These are phyloP conservation scores for Cercopithecus diana DNA, from an alignment of 2,797 vertebrate species.

Conservation along the genomic window DNA sequence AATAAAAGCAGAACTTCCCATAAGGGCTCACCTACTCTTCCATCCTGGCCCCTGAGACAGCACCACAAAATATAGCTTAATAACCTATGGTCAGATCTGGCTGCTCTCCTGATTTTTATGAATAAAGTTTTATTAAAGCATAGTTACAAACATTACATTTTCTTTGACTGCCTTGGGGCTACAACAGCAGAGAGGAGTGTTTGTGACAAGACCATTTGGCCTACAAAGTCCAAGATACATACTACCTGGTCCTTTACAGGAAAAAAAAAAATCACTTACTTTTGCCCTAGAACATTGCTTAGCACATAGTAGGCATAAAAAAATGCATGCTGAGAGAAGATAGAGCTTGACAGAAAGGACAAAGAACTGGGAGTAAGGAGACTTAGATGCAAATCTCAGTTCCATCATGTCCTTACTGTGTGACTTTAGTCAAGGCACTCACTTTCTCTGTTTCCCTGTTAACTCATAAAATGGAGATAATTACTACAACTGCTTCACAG, in stretches of 20 bases:
- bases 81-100: not conserved
- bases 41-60: not conserved
- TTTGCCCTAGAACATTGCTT: not conserved
- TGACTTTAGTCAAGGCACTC: not conserved
- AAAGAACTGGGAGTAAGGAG: not conserved
- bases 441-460: not conserved
- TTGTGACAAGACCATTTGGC: not conserved
- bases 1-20: not conserved
- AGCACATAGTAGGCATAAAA: not conserved
- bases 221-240: not conserved
- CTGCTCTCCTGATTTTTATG: not conserved
- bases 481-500: not conserved
- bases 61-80: not conserved
- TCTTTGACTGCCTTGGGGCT: not conserved
- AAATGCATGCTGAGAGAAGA: not conserved
- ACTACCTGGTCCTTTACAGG: not conserved
- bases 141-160: not conserved
- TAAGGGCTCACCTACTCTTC: not conserved
- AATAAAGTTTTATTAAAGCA: conserved; percentile 9
- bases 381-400: not conserved
- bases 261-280: not conserved
- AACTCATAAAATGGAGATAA: not conserved
- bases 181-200: not conserved
- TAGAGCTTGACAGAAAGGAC: not conserved
- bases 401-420: not conserved